A percentile compares a stretch with the other conserved stretches of the same genome.
These are phyloP conservation scores for Chydorus sphaericus DNA, from an alignment of 2,888 invertebrate genomes.

Conservation along the genomic window DNA sequence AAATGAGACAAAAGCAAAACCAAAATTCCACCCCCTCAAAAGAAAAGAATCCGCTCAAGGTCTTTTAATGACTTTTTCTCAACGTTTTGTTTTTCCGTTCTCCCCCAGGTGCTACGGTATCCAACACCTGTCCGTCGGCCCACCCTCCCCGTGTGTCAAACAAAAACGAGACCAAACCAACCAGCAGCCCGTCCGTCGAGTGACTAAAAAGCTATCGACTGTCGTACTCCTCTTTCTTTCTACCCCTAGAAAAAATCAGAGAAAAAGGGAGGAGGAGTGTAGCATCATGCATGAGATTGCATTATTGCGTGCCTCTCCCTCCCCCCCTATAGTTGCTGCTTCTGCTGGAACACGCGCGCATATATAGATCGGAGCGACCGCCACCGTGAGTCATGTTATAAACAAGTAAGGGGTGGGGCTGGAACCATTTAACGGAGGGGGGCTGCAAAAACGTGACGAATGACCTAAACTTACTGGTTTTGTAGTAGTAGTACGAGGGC, in stretches of 20 bases:
- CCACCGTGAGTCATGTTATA: no score
- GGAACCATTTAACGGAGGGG: no score
- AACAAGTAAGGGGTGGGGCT: no score
- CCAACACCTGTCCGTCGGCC: no score
- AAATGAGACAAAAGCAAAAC: background rate
- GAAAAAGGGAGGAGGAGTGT: background rate
- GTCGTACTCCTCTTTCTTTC: background rate
- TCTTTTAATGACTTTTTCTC: background rate
- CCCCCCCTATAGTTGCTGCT: no score
- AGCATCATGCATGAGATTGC: constrained; percentile 6
- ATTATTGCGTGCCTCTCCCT: constrained; percentile 6
- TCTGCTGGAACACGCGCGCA: no score
- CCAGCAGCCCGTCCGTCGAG: background rate
- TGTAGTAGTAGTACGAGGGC: no score
- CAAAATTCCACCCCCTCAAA: background rate
- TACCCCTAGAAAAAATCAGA: background rate
- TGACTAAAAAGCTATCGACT: background rate
- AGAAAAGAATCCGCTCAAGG: background rate
- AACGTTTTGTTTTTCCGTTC: background rate
- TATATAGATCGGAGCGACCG: no score
- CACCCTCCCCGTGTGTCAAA: background rate
- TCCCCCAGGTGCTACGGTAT: no score
- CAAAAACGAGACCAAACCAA: background rate
- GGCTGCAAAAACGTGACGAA: no score
- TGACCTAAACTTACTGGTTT: no score